Conservation (phyloP, 1,140 invertebrate genomes). For the Drosophila parabipectinata region DNA sequence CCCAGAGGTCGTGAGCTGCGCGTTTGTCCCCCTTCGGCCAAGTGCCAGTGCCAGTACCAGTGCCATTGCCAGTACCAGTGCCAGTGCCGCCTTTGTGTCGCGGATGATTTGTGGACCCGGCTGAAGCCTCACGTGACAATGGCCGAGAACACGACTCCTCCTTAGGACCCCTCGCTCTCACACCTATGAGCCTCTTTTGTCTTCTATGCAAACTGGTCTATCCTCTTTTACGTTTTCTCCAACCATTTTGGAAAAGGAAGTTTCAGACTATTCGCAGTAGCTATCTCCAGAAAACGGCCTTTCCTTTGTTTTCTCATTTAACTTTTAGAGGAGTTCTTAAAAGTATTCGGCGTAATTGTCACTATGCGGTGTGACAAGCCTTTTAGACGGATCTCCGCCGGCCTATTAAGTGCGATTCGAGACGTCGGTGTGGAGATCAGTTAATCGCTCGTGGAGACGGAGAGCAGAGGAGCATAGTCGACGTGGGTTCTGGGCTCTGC, state of each 20-base stretch:
- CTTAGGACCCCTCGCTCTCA: too few species aligned
- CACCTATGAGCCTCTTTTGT: background rate
- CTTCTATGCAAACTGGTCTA: background rate
- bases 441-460: slow-evolving; percentile 10
- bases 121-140: slow-evolving; percentile 79
- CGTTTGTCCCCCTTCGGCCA: slow-evolving; percentile 62
- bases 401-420: slow-evolving; percentile 73
- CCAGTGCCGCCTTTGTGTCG: slow-evolving; percentile 55
- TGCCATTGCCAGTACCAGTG: slow-evolving; percentile 1
- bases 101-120: slow-evolving; percentile 79
- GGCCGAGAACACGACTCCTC: slow-evolving; percentile 78
- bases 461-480: background rate
- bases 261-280: background rate
- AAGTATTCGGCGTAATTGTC: slow-evolving; percentile 66
- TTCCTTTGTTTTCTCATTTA: too few species aligned
- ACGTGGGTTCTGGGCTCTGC: slow-evolving; percentile 15
- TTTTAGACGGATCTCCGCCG: slow-evolving; percentile 6
- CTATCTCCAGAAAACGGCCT: background rate
- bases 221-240: background rate
- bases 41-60: background rate
- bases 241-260: background rate
- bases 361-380: slow-evolving; percentile 65
- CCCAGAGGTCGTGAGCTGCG: slow-evolving; percentile 64
- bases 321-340: too few species aligned
- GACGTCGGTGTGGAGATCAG: slow-evolving; percentile 56